phyloP scores from a whole-genome alignment of 2,888 invertebrate species.

The Eupithecia abbreviata region DNA sequence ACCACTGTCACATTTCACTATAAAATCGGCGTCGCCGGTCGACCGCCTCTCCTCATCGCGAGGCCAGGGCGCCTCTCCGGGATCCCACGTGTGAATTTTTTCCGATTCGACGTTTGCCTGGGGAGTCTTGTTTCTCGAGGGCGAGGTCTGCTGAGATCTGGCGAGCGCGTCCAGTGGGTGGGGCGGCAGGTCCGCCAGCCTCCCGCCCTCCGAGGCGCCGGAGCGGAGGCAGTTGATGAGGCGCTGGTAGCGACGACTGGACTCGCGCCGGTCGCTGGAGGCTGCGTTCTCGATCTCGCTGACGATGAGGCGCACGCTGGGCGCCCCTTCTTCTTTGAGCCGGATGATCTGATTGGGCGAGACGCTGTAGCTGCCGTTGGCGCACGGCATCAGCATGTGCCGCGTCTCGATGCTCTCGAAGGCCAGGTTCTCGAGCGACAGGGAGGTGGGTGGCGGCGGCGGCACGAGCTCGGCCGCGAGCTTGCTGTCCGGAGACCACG shows the following conservation, averaged over 20 bases:
- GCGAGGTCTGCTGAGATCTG: slow-evolving; percentile 57
- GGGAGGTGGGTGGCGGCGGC: slow-evolving; percentile 85
- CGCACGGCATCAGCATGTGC: slow-evolving; percentile 93
- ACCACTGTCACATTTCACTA: slow-evolving; percentile 82
- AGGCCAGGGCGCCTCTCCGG: slow-evolving; percentile 80
- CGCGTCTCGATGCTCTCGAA: slow-evolving; percentile 83
- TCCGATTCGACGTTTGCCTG: slow-evolving; percentile 66
- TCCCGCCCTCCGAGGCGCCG: slow-evolving; percentile 26
- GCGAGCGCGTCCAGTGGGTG: slow-evolving; percentile 27
- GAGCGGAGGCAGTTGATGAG: slow-evolving; percentile 40
- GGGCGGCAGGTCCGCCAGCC: slow-evolving; percentile 27
- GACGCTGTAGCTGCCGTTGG: slow-evolving; percentile 94
- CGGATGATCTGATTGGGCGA: slow-evolving; percentile 95
- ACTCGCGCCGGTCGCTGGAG: slow-evolving; percentile 65
- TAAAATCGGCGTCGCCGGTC: slow-evolving; percentile 69
- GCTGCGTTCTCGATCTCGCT: slow-evolving; percentile 87
- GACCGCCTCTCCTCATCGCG: slow-evolving; percentile 61
- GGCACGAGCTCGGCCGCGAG: slow-evolving; percentile 84
- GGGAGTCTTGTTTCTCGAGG: slow-evolving; percentile 61
- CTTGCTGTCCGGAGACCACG: slow-evolving; percentile 89
- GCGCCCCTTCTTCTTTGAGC: slow-evolving; percentile 86
- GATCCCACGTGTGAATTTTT: slow-evolving; percentile 87
- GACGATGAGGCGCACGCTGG: slow-evolving; percentile 88
- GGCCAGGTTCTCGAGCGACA: slow-evolving; percentile 87
- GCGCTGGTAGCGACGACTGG: slow-evolving; percentile 53